phyloP scores from a whole-genome alignment of 1,140 invertebrate species.

The Aphaenogaster floridana region DNA sequence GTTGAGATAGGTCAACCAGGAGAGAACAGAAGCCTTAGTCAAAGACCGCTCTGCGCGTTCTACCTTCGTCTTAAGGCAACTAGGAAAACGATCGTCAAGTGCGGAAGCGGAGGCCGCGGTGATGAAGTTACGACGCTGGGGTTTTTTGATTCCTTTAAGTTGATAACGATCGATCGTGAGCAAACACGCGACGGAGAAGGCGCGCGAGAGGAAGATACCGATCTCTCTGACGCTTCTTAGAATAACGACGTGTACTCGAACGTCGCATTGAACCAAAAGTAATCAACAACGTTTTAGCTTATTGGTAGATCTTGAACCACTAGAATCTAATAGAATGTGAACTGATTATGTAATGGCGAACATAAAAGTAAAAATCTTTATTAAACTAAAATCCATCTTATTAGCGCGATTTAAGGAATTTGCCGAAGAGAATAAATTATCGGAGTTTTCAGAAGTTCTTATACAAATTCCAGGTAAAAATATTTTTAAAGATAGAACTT shows the following conservation, averaged over 20 bases:
- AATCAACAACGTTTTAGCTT: slow-evolving; percentile 2
- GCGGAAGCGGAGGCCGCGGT: slow-evolving; percentile 22
- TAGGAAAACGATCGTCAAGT: slow-evolving; percentile 44
- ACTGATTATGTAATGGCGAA: background rate
- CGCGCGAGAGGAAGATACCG: background rate
- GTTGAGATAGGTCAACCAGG: slow-evolving; percentile 43
- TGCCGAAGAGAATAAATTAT: background rate
- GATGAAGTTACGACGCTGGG: slow-evolving; percentile 42
- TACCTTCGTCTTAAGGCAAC: background rate
- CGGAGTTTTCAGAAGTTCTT: background rate
- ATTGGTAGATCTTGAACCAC: background rate
- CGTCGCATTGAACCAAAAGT: background rate
- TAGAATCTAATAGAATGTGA: background rate
- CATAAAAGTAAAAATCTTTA: background rate
- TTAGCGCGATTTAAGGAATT: background rate
- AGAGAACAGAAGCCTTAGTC: slow-evolving; percentile 29
- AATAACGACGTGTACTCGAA: background rate
- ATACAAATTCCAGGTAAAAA: background rate
- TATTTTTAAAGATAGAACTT: background rate
- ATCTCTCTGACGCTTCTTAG: slow-evolving; percentile 1
- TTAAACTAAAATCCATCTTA: background rate
- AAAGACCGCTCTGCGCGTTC: slow-evolving; percentile 21
- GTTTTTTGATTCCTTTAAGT: slow-evolving; percentile 39
- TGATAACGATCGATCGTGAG: slow-evolving; percentile 42
- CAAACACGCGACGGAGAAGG: slow-evolving; percentile 23